Evolutionary conservation across 2,797 vertebrate genomes (phyloP).

Genomic region (Xerus rutilus): DNA sequence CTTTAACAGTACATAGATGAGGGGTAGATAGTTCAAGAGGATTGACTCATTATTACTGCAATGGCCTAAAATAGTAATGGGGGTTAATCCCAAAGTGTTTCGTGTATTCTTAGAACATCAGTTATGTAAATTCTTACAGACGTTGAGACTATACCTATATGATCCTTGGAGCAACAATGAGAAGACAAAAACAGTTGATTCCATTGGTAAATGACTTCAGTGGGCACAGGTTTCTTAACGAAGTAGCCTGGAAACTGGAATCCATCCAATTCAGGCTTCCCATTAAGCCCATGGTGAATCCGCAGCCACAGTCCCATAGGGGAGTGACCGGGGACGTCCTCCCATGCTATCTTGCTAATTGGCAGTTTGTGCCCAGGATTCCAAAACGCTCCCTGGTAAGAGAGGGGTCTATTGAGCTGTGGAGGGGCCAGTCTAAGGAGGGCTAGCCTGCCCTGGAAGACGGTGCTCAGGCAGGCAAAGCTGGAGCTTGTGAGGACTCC

Average conservation of each 20-base stretch:
- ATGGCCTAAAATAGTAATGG: slow-evolving; percentile 28
- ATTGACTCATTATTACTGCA: slow-evolving; percentile 42
- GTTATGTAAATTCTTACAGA: not conserved
- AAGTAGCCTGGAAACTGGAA: not conserved
- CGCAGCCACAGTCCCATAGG: not conserved
- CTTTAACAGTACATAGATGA: slow-evolving; percentile 29
- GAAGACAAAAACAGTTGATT: slow-evolving; percentile 11
- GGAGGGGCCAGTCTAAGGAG: not conserved
- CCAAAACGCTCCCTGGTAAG: not conserved
- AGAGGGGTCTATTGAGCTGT: not conserved
- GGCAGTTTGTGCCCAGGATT: not conserved
- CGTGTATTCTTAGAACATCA: not conserved
- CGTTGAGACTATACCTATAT: not conserved
- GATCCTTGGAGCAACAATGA: not conserved
- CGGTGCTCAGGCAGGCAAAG: not conserved
- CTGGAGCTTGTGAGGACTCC: not conserved
- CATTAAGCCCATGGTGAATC: not conserved
- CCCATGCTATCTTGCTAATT: not conserved
- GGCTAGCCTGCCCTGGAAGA: not conserved
- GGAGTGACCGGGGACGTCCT: not conserved
- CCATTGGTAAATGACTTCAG: not conserved
- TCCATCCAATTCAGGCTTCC: not conserved
- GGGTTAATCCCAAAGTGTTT: slow-evolving; percentile 10
- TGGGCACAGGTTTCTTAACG: slow-evolving; percentile 23
- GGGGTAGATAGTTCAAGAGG: slow-evolving; percentile 18